These are phyloP conservation scores for Tinea pellionella DNA, from an alignment of 2,888 invertebrate species.

Conservation along the genomic window DNA sequence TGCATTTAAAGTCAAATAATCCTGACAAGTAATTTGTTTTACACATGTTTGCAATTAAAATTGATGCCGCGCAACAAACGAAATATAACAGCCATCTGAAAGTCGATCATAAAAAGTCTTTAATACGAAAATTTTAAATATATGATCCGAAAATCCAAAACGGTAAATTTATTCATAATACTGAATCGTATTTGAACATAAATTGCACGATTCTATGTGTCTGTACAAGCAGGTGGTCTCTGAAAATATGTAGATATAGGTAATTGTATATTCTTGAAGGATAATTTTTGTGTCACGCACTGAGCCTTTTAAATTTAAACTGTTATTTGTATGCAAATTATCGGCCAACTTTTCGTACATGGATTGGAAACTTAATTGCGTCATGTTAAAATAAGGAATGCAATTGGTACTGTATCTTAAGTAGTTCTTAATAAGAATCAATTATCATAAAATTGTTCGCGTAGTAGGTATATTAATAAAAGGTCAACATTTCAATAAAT, in stretches of 20 bases:
- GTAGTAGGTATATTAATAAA: not conserved
- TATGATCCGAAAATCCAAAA: conserved; percentile 28
- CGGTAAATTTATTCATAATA: conserved; percentile 45
- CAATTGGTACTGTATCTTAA: not conserved
- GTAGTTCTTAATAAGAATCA: not conserved
- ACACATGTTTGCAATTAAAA: conserved; percentile 4
- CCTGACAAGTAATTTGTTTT: conserved; percentile 10
- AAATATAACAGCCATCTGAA: not conserved
- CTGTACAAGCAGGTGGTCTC: conserved; percentile 48
- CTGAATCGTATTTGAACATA: conserved; percentile 39
- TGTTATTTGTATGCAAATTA: conserved; percentile 1
- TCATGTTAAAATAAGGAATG: not conserved
- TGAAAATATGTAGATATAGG: conserved; percentile 34
- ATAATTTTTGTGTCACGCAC: conserved; percentile 47
- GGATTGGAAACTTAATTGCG: not conserved
- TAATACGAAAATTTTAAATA: not conserved
- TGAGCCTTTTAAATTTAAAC: conserved; percentile 22
- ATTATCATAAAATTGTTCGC: not conserved
- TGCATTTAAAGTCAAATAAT: conserved; percentile 9
- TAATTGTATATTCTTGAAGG: conserved; percentile 25
- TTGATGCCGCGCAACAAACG: not conserved
- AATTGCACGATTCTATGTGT: conserved; percentile 42
- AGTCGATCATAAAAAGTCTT: not conserved
- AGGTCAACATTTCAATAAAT: too few relatives aligned
- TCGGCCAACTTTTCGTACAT: not conserved